phyloP scores from a whole-genome alignment of 2,113 vertebrate genomes.

The Montifringilla adamsi region DNA sequence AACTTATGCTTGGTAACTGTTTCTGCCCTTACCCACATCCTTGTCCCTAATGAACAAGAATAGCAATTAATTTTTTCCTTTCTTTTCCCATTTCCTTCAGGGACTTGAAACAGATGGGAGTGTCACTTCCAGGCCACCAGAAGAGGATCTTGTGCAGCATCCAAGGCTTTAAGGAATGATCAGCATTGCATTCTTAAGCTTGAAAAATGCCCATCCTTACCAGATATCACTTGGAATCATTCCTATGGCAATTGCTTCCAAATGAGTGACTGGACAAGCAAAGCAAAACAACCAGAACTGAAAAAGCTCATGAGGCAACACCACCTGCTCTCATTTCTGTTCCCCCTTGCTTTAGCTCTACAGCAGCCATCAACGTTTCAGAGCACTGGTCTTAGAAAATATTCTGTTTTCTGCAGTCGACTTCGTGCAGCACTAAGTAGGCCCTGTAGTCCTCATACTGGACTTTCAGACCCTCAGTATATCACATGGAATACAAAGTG shows the following conservation, averaged over 20 bases:
- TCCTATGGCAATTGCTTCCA: constrained; percentile 60
- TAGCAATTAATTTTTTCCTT: neutral
- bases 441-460: neutral
- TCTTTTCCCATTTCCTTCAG: constrained; percentile 28
- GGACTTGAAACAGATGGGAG: constrained; percentile 80
- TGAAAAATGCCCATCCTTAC: neutral
- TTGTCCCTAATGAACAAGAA: neutral
- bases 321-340: constrained; percentile 49
- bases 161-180: constrained; percentile 80
- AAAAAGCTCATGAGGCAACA: neutral
- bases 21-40: neutral
- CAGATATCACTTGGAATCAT: constrained; percentile 47
- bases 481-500: neutral
- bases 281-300: neutral
- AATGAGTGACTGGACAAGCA: constrained; percentile 37
- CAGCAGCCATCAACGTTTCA: neutral
- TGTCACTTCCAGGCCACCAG: constrained; percentile 76
- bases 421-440: neutral
- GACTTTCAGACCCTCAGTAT: neutral
- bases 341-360: neutral
- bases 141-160: constrained; percentile 81
- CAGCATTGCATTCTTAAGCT: neutral
- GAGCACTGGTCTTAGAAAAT: neutral
- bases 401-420: neutral
- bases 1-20: neutral